Evolutionary conservation across 2,113 vertebrate species (phyloP).

Genomic region (Spermophilus dauricus): DNA sequence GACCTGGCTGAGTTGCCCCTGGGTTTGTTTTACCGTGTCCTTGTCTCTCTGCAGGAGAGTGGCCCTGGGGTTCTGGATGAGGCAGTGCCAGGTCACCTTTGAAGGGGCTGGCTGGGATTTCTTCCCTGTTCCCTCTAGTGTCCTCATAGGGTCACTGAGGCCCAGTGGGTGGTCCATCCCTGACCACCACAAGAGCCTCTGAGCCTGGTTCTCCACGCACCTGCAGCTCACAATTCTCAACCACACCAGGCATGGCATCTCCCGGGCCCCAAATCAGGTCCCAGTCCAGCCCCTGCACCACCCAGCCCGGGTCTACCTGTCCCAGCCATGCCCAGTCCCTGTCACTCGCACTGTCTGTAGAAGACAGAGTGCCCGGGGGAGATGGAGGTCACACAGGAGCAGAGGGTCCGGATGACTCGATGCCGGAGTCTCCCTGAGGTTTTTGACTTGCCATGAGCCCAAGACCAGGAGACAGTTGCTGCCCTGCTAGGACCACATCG

Average conservation of each 20-base stretch:
- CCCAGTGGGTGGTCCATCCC: background rate
- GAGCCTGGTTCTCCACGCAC: background rate
- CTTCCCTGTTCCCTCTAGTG: slow-evolving; percentile 60
- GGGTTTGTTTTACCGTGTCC: background rate
- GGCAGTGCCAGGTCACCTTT: slow-evolving; percentile 62
- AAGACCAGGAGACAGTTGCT: background rate
- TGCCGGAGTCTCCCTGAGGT: background rate
- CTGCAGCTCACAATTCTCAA: background rate
- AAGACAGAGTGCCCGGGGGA: background rate
- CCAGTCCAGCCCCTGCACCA: background rate
- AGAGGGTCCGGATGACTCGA: background rate
- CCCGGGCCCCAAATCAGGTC: background rate
- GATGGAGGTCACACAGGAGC: background rate
- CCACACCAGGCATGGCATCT: background rate
- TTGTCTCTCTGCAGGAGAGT: background rate
- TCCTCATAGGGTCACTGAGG: background rate
- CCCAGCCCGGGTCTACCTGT: background rate
- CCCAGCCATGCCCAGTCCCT: background rate
- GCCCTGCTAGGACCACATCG: accelerated
- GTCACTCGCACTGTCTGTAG: background rate
- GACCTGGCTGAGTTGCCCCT: background rate
- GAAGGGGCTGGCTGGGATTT: slow-evolving; percentile 67
- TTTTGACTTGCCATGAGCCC: background rate
- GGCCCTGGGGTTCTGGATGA: slow-evolving; percentile 59
- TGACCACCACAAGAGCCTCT: background rate